Conservation (phyloP, 2,113 vertebrate species). For the Ceyx cyanopectus region DNA sequence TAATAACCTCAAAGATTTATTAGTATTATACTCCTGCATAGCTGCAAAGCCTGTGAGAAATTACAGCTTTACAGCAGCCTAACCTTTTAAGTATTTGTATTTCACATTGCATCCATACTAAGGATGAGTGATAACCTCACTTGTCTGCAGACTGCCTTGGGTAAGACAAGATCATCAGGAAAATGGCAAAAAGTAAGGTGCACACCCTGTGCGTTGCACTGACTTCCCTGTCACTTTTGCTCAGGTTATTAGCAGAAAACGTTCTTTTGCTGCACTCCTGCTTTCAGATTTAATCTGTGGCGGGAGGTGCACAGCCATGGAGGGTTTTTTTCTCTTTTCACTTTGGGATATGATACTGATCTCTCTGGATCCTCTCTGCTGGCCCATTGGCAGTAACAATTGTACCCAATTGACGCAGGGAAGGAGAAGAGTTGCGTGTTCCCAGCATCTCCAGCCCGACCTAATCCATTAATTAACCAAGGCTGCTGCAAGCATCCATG, state of each 20-base stretch:
- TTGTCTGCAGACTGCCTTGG: slow-evolving; percentile 21
- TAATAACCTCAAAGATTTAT: not conserved
- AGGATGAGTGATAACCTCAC: not conserved
- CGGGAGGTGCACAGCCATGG: not conserved
- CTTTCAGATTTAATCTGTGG: slow-evolving; percentile 58
- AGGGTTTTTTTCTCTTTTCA: not conserved
- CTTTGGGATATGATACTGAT: not conserved
- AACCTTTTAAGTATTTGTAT: slow-evolving; percentile 5
- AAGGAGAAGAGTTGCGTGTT: not conserved
- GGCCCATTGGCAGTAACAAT: not conserved
- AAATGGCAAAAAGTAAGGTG: slow-evolving; percentile 35
- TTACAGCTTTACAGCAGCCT: not conserved
- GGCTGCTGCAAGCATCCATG: not conserved
- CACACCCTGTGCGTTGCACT: not conserved
- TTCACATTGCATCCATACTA: not conserved
- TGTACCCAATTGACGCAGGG: not conserved
- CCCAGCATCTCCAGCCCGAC: not conserved
- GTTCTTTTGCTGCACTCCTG: slow-evolving; percentile 41
- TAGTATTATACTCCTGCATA: not conserved
- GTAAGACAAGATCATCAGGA: slow-evolving; percentile 41
- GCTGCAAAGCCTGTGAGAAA: not conserved
- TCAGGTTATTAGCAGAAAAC: slow-evolving; percentile 53
- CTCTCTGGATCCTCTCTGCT: not conserved
- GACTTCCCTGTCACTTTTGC: slow-evolving; percentile 61
- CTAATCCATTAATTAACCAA: not conserved